Conservation (phyloP, 2,797 vertebrate species). For the Betta splendens region DNA sequence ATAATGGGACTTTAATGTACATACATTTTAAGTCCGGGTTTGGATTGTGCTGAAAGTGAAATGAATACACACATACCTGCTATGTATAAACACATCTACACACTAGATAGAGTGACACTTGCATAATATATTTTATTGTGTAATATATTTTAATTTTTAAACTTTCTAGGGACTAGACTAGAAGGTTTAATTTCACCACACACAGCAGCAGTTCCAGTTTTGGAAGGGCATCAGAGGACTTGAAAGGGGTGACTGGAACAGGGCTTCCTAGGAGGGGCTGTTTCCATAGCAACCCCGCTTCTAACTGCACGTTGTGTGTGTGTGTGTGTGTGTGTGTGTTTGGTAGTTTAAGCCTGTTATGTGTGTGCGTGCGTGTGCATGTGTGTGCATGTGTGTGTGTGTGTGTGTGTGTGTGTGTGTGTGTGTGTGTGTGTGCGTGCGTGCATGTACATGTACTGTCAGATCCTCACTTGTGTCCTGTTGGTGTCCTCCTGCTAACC, state of each 20-base stretch:
- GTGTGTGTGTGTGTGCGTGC: conserved; percentile 39
- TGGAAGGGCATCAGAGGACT: conserved; percentile 62
- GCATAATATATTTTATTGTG: conserved; percentile 29
- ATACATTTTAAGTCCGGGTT: neutral
- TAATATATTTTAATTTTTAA: too few relatives aligned
- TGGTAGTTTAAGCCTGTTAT: conserved; percentile 3
- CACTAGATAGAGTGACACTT: conserved; percentile 9
- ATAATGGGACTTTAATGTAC: neutral
- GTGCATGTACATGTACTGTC: too few relatives aligned
- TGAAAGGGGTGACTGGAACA: conserved; percentile 24
- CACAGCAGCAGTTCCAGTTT: conserved; percentile 45
- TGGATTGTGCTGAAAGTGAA: conserved; percentile 1
- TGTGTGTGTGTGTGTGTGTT: conserved; percentile 5
- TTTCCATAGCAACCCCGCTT: conserved; percentile 54
- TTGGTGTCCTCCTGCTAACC: conserved; percentile 62
- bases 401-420: conserved; percentile 17
- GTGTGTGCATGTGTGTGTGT: conserved; percentile 9
- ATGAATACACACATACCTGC: conserved; percentile 10
- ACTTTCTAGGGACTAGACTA: conserved; percentile 32
- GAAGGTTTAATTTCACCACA: conserved; percentile 18
- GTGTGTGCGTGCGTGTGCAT: conserved; percentile 24
- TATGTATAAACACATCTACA: neutral
- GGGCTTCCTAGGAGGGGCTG: conserved; percentile 40
- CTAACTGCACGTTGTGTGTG: conserved; percentile 8
- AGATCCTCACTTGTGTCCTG: conserved; percentile 35